Evolutionary conservation across 2,113 vertebrate species (phyloP), one percentile per base, ranked within the genome.

Genomic region (Lamprologus tigripictilis): DNA sequence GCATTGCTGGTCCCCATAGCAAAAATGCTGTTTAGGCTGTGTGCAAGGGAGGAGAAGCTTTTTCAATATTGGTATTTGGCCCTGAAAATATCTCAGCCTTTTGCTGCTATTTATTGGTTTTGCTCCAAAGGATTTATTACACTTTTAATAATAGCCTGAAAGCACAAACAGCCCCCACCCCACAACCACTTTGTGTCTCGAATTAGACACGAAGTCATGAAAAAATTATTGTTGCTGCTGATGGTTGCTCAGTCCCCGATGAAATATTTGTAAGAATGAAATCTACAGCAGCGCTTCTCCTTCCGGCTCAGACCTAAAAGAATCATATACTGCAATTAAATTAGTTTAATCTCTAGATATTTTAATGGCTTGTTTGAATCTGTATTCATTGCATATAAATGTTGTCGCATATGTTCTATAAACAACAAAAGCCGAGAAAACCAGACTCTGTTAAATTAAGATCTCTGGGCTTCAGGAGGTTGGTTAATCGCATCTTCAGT

Each of bases 81-180:
- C 81, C 78, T 86, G 53, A 84, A 93, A 92, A 87, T 83, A 91
- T 83, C 49, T 83, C 85, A 88, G 71, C 78, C 76, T 71, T 91
- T 86, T 89, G 54, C 88, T 82, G 42, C 80, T 92, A 86, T 92
- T 91, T 93, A 95, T 91, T 94, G 82, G 84, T 90, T 88, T 88
- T 81, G 76, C 71, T 93, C 58, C 40, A 84, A 85, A 92, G 73
- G 88, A 95, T 94, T 92, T 91, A 93, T 92, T 93, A 45, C 83
- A 89, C 79, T 89, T 92, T 87, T 93, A 93, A 95, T 94, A 91
- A 91, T 71, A 88, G 89, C 90, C 85, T 82, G 45, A 88, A 90
- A 92, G 79, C 83, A 85, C 78, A 90, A 88, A 47, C 58, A 88
- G 58, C 79, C 58, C 58, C 51, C 16, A 45, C n/a, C 23, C 57